phyloP scores from a whole-genome alignment of 2,797 vertebrate genomes.

The Epinephelus awoara region DNA sequence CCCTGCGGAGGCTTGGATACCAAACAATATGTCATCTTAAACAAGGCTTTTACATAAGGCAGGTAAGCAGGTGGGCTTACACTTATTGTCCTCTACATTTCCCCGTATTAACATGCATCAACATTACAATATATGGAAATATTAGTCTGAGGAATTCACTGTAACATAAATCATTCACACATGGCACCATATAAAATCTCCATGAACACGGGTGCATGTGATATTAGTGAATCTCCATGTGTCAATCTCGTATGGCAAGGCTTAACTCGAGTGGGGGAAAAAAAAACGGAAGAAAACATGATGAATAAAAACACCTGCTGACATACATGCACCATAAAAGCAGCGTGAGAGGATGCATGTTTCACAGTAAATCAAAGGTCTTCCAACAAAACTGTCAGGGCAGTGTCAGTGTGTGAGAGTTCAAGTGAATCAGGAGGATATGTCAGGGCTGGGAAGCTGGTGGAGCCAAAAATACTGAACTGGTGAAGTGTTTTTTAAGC shows the following conservation, averaged over 20 bases:
- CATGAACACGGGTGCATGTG: conserved; percentile 28
- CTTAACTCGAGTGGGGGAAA: conserved; percentile 11
- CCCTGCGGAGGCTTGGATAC: not conserved
- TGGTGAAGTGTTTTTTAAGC: not conserved
- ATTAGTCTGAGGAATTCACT: conserved; percentile 27
- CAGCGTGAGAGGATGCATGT: conserved; percentile 38
- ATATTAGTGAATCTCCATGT: conserved; percentile 27
- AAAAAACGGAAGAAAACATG: conserved; percentile 16
- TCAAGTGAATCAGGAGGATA: conserved; percentile 39
- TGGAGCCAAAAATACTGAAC: not conserved
- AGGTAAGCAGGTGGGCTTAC: conserved; percentile 7
- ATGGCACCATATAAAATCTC: conserved; percentile 25
- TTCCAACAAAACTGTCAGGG: conserved; percentile 47
- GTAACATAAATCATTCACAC: conserved; percentile 50
- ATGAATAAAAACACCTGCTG: conserved; percentile 53
- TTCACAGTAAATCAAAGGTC: conserved; percentile 58
- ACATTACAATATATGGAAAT: conserved; percentile 11
- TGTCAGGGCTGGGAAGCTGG: not conserved
- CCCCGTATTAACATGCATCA: conserved; percentile 32
- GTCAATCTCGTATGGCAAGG: conserved; percentile 33
- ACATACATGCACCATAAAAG: conserved; percentile 51
- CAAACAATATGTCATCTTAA: conserved; percentile 25
- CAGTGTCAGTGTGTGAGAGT: conserved; percentile 27
- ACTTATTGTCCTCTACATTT: conserved; percentile 25
- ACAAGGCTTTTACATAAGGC: conserved; percentile 17